phyloP scores from a whole-genome alignment of 2,113 vertebrate genomes.

The Odontophorus gujanensis region DNA sequence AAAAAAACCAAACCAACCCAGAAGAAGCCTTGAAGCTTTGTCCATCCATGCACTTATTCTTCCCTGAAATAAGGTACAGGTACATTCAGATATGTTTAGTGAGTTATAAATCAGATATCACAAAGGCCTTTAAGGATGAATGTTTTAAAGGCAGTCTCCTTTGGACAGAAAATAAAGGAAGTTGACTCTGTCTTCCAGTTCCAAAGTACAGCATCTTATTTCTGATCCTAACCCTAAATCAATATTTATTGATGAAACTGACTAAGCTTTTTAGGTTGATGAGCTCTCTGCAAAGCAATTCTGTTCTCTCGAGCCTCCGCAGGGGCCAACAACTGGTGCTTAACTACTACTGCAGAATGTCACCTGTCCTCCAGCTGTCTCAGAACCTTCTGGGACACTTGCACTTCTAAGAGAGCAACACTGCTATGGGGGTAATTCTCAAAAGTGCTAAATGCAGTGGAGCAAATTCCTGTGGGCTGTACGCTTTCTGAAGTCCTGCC shows the following conservation, averaged over 20 bases:
- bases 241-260: constrained; percentile 61
- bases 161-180: constrained; percentile 30
- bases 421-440: constrained; percentile 1
- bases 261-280: constrained; percentile 53
- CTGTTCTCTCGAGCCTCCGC: constrained; percentile 53
- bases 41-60: neutral
- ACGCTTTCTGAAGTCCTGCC: neutral
- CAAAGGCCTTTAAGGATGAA: constrained; percentile 30
- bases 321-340: constrained; percentile 62
- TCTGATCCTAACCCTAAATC: constrained; percentile 57
- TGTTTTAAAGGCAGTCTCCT: constrained; percentile 29
- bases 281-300: constrained; percentile 51
- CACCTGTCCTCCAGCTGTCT: constrained; percentile 20
- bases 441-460: constrained; percentile 23
- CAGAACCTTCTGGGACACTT: constrained; percentile 5
- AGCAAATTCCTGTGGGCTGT: neutral
- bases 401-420: constrained; percentile 11
- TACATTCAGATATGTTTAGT: neutral
- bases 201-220: constrained; percentile 59
- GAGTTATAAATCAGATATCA: neutral
- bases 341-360: constrained; percentile 47
- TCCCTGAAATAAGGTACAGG: constrained; percentile 8
- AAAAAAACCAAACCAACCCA: neutral
- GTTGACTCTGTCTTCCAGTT: constrained; percentile 61
- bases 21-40: constrained; percentile 21